Base-by-base conservation (phyloP, 2,888 invertebrate species). In the Caenorhabditis sp. region DNA sequence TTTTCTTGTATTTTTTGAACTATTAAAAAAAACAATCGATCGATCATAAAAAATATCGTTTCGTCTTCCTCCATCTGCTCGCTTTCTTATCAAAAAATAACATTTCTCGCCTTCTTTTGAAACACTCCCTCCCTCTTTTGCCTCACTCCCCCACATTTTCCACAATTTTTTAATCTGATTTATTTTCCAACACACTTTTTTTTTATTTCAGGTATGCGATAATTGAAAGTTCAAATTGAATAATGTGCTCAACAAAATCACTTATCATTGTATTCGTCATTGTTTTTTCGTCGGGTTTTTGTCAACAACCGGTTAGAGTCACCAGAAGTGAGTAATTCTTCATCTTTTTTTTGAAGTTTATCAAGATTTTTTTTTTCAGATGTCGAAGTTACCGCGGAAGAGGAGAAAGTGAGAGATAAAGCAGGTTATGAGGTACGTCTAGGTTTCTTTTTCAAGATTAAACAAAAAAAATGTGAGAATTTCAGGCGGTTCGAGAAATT, bases 401-500 rank as follows among this genome's bases (percentile, higher is more conserved):
- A 86, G 31, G 87, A 87, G 59, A 85, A 85, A 67, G 58, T 83
- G 2, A 76, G 85, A 87, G 95, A 96, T 90, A 92, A 92, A 81
- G 91, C 93, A 63, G 95, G 95, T 31, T 92, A 95, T 88, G 95
- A 95, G 54, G 70, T 71, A 26, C 31, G 23, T n/a, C n/a, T n/a
- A 8, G n/a, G n/a, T 26, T 61, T 14, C 25, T 61, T 61, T 27
- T 27, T 25, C 3, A 8, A 26, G 10, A 7, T 26, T 27, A 1
- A 2, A 27, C 8, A 20, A 3, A 8, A 25, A 23, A n/a, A 53
- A 53, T 25, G 2, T 25, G 4, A 21, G 20, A 27, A 25, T 61
- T 69, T 4, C 56, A 67, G 89, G 96, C 97, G 67, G 96, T 99
- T 88, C 92, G 92, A 78, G 92, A 93, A 82, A 92, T 99, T 54